Conservation (phyloP, 2,888 invertebrate species). For the Stictocephala bisonia region DNA sequence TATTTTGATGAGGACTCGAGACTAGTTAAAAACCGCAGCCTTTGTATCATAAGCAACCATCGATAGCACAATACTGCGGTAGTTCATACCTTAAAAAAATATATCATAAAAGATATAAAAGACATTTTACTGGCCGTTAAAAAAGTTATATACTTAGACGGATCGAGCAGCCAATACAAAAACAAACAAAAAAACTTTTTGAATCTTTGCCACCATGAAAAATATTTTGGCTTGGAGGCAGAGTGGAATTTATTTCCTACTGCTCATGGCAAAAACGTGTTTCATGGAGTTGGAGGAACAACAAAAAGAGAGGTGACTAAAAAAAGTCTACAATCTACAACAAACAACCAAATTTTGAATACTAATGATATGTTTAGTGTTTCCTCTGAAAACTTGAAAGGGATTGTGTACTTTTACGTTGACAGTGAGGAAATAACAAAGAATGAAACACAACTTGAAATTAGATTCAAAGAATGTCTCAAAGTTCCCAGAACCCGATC, state of each 20-base stretch:
- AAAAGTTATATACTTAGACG: conserved; percentile 17
- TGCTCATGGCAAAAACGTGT: conserved; percentile 24
- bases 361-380: conserved; percentile 7
- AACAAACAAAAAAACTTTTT: conserved; percentile 42
- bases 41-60: conserved; percentile 20
- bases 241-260: conserved; percentile 41
- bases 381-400: conserved; percentile 14
- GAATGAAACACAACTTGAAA: conserved; percentile 9
- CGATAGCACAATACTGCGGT: conserved; percentile 20
- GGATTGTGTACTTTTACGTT: conserved; percentile 30
- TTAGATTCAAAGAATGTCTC: conserved; percentile 19
- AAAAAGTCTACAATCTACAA: neutral
- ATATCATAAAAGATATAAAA: conserved; percentile 20
- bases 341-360: neutral
- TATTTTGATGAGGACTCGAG: conserved; percentile 3
- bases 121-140: conserved; percentile 14
- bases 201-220: conserved; percentile 24
- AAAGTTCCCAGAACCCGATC: conserved; percentile 3
- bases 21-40: conserved; percentile 14
- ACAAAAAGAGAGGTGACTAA: conserved; percentile 29
- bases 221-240: conserved; percentile 7
- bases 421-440: neutral
- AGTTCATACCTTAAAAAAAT: conserved; percentile 29
- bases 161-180: conserved; percentile 28
- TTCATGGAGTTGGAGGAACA: neutral